Base-by-base conservation (phyloP, 2,113 vertebrate species). In the Petaurus breviceps region DNA sequence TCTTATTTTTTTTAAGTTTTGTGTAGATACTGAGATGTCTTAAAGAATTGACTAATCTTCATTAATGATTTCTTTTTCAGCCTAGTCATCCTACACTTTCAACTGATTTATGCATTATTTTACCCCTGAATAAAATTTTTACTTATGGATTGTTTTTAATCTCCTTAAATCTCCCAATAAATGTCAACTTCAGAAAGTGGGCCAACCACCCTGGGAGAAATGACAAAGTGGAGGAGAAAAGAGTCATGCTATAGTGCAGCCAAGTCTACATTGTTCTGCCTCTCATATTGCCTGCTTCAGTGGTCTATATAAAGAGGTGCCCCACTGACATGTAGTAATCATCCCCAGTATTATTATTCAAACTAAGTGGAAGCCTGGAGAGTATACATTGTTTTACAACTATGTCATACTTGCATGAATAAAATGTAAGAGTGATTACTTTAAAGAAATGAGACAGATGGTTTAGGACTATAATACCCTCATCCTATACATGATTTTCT, bases 351-450 rank as follows among this genome's bases (percentile, higher is more conserved):
- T 16, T 92, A 46, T 77, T 51, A 91, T 89, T 89, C 31, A 90
- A 94, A 89, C 12, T 61, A 37, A 16, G 3, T 89, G 28, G 93
- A 94, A 92, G 0, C n/a, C 8, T 92, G 23, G 25, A 57, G 90
- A 90, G 9, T 24, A 95, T 28, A 90, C 68, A 47, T 49, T 43
- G 57, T 24, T 92, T 77, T 51, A 8, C 16, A 84, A 57, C 2
- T 49, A n/a, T 47, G 2, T 8, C 6, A 50, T 19, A 95, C 57
- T 92, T 3, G 55, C 28, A 94, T 94, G 93, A 1, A 52, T 68
- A 77, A 92, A 22, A 91, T 91, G 77, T 61, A 61, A 92, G 8
- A 84, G 28, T 92, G 26, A 95, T 92, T 92, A 89, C 16, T 90
- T 92, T 51, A 51, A 37, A 92, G 23, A 92, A 94, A 89, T 61